Conservation (phyloP, 1,140 invertebrate genomes). For the Maconellicoccus hirsutus region DNA sequence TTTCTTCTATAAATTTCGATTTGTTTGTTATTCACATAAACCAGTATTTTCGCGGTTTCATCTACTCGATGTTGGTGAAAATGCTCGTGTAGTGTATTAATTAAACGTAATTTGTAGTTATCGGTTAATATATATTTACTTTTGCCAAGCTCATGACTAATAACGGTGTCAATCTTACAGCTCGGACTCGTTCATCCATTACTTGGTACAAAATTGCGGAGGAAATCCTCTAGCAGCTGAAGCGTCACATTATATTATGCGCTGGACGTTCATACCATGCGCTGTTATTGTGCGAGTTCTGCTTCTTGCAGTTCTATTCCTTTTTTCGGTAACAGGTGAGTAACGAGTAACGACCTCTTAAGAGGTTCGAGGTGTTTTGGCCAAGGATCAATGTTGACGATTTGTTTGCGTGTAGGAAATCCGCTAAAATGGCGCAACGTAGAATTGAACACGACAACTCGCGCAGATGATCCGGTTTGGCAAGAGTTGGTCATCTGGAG, state of each 20-base stretch:
- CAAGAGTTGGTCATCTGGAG: slow-evolving; percentile 11
- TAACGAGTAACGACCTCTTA: neutral
- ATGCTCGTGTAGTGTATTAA: too few relatives aligned
- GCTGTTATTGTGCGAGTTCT: slow-evolving; percentile 7
- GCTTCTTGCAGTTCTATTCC: neutral
- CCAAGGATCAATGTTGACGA: neutral
- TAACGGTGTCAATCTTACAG: neutral
- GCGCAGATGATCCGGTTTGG: slow-evolving; percentile 2
- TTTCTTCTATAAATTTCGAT: too few relatives aligned
- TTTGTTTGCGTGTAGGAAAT: slow-evolving; percentile 2
- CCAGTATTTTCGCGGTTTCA: too few relatives aligned
- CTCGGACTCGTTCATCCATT: neutral
- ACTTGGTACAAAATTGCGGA: slow-evolving; percentile 16
- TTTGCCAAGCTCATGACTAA: too few relatives aligned
- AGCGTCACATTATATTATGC: slow-evolving; percentile 15
- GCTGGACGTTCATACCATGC: slow-evolving; percentile 12
- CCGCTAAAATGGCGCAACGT: slow-evolving; percentile 17
- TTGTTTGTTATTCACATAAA: too few relatives aligned
- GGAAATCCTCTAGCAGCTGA: slow-evolving; percentile 15
- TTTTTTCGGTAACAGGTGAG: slow-evolving; percentile 9
- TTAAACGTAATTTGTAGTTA: too few relatives aligned
- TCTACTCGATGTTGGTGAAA: too few relatives aligned
- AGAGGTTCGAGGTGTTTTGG: neutral
- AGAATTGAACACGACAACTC: slow-evolving; percentile 3
- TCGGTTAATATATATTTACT: too few relatives aligned